A percentile compares a stretch with the other conserved stretches of the same genome.
Conservation (phyloP, 2,797 vertebrate genomes). For the Siniperca obscura region DNA sequence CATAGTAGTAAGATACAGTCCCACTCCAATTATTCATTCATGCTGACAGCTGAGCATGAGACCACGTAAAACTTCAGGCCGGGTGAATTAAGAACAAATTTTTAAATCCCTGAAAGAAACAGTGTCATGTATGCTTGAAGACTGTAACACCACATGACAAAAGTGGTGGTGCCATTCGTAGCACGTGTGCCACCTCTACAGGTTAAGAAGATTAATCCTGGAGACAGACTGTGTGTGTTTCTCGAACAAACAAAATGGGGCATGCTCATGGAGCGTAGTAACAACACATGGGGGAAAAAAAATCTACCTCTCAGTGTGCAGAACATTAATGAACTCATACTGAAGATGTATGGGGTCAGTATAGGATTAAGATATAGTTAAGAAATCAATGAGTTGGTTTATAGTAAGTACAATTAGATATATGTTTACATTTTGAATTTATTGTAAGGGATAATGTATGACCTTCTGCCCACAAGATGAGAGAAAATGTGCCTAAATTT, state of each 20-base stretch:
- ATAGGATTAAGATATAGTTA: neutral
- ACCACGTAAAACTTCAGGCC: neutral
- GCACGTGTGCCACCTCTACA: slow-evolving; percentile 40
- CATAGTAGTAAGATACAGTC: neutral
- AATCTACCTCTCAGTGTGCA: neutral
- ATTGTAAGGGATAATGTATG: neutral
- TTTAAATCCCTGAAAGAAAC: slow-evolving; percentile 21
- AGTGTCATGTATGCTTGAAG: neutral
- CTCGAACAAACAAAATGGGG: slow-evolving; percentile 45
- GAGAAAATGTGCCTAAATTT: neutral
- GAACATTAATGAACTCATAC: neutral
- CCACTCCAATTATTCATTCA: slow-evolving; percentile 1
- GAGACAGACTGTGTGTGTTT: slow-evolving; percentile 48
- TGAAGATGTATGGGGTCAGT: neutral
- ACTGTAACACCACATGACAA: slow-evolving; percentile 23
- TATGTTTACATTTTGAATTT: neutral
- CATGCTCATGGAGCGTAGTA: slow-evolving; percentile 19
- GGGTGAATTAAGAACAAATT: neutral
- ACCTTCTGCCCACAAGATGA: neutral
- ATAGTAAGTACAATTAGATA: neutral
- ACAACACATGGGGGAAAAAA: neutral
- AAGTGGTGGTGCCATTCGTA: slow-evolving; percentile 8
- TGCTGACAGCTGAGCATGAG: slow-evolving; percentile 11
- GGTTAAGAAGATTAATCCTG: slow-evolving; percentile 77
- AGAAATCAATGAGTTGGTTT: neutral